These are phyloP conservation scores for Lycaena phlaeas DNA, from an alignment of 2,888 invertebrate genomes.

Conservation along the genomic window DNA sequence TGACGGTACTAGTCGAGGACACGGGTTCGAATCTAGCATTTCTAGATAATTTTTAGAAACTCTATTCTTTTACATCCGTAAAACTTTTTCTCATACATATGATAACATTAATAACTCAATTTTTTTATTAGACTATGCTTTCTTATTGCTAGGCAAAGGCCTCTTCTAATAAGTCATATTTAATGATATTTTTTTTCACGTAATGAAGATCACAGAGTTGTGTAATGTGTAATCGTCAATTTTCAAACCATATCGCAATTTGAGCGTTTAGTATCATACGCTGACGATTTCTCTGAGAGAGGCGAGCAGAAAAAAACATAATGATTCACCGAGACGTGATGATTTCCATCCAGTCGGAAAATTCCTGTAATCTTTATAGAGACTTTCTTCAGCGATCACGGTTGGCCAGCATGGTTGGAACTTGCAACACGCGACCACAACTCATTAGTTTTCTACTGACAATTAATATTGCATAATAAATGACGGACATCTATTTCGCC, in stretches of 20 bases:
- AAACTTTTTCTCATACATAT: no score
- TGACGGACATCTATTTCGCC: slow-evolving; percentile 12
- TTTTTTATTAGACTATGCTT: no score
- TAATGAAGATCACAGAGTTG: no score
- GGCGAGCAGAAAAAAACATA: slow-evolving; percentile 45
- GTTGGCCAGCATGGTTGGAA: slow-evolving; percentile 32
- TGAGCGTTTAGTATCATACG: slow-evolving; percentile 14
- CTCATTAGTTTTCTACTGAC: slow-evolving; percentile 24
- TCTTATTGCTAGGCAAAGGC: no score
- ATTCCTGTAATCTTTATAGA: slow-evolving; percentile 60
- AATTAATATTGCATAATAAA: slow-evolving; percentile 16
- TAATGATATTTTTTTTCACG: no score
- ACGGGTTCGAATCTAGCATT: no score
- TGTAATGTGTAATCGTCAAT: no score
- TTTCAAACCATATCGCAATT: slow-evolving; percentile 18
- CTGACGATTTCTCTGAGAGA: slow-evolving; percentile 43
- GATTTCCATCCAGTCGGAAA: slow-evolving; percentile 67
- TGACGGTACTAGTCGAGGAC: no score
- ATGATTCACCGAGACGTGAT: slow-evolving; percentile 61
- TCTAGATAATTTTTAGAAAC: no score
- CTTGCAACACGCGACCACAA: slow-evolving; percentile 45
- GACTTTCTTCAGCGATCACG: slow-evolving; percentile 58
- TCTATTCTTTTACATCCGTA: no score
- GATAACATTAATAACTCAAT: no score
- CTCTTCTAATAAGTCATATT: no score